Conservation (phyloP, 2,888 invertebrate genomes). For the Acleris emargana region DNA sequence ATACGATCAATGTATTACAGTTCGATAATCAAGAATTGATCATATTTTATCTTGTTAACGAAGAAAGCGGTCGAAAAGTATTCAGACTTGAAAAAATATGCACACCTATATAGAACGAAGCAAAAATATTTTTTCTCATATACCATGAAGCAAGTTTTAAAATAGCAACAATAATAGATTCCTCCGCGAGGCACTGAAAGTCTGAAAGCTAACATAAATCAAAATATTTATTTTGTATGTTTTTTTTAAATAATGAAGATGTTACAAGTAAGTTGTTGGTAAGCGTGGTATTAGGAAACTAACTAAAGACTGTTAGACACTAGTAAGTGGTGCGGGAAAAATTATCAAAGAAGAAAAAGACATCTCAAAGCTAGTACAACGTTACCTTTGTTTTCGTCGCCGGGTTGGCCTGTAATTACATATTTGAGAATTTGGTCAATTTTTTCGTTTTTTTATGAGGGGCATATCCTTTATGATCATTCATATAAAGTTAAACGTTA, state of each 20-base stretch:
- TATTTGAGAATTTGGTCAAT: constrained; percentile 26
- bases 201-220: background rate
- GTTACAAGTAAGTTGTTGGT: constrained; percentile 1
- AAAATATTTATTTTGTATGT: background rate
- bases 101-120: too few relatives aligned
- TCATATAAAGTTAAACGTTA: background rate
- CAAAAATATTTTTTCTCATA: background rate
- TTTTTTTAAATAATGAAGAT: background rate
- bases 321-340: constrained; percentile 42
- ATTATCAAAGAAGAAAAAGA: constrained; percentile 44
- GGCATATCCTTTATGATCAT: background rate
- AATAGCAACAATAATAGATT: too few relatives aligned
- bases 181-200: background rate
- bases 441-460: background rate
- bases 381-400: constrained; percentile 77
- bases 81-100: too few relatives aligned
- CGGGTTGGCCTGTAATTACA: constrained; percentile 71
- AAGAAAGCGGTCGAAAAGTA: too few relatives aligned
- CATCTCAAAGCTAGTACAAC: constrained; percentile 46
- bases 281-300: constrained; percentile 15
- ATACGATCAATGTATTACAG: too few relatives aligned
- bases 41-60: too few relatives aligned
- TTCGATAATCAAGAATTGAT: too few relatives aligned
- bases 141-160: background rate
- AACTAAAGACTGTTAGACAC: constrained; percentile 35